Conservation (phyloP, 2,113 vertebrate genomes). For the Ancistrus triradiatus region DNA sequence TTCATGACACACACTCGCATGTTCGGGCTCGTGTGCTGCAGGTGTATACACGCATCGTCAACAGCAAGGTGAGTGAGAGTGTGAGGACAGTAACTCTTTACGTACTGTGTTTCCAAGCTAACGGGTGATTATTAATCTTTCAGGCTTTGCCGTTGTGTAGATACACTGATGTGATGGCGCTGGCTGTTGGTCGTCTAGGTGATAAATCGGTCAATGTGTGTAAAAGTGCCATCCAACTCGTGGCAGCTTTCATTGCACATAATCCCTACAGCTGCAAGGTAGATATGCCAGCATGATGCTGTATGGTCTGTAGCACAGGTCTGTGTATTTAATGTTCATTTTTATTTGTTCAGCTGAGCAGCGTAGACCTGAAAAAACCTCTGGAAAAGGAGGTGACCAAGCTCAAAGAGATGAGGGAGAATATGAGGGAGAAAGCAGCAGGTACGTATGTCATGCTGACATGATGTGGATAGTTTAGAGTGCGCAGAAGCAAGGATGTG, state of each 20-base stretch:
- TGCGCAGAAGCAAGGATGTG: not conserved
- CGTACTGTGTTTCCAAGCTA: no score
- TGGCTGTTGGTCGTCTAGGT: conserved; percentile 84
- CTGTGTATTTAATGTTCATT: not conserved
- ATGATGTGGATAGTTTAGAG: not conserved
- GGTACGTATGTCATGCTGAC: conserved; percentile 58
- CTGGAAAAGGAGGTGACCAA: conserved; percentile 83
- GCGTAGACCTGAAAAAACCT: conserved; percentile 75
- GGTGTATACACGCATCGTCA: conserved; percentile 82
- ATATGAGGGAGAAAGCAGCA: conserved; percentile 43
- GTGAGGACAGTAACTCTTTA: no score
- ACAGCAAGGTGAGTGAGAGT: conserved; percentile 69
- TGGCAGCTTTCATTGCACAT: conserved; percentile 88
- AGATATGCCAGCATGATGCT: conserved; percentile 24
- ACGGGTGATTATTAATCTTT: no score
- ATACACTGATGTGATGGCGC: conserved; percentile 81
- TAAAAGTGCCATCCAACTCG: conserved; percentile 91
- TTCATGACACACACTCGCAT: conserved; percentile 79
- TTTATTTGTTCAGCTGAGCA: conserved; percentile 72
- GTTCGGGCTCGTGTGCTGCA: conserved; percentile 86
- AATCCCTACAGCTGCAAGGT: conserved; percentile 98
- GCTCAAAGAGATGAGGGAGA: conserved; percentile 75
- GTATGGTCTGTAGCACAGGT: no score
- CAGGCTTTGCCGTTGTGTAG: conserved; percentile 83
- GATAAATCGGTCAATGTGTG: conserved; percentile 88